phyloP scores from a whole-genome alignment of 2,113 vertebrate genomes.

The Zosterops hypoxanthus region DNA sequence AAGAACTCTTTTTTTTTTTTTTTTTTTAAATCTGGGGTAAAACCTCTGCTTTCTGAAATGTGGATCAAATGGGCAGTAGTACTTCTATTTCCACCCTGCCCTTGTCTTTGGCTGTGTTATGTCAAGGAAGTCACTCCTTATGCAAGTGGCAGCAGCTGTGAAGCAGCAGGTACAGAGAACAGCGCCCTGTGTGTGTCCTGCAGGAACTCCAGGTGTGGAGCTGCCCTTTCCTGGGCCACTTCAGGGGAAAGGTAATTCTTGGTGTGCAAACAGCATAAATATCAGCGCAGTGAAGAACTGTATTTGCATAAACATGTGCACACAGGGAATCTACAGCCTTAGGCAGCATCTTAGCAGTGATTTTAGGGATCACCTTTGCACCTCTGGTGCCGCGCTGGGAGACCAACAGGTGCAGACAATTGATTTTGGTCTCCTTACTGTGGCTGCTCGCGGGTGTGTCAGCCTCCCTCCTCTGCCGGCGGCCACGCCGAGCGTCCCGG shows the following conservation, averaged over 20 bases:
- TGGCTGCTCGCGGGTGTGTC: neutral
- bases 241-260: neutral
- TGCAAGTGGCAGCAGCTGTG: neutral
- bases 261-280: neutral
- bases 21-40: neutral
- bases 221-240: neutral
- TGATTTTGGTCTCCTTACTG: neutral
- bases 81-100: neutral
- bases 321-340: neutral
- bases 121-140: accelerated
- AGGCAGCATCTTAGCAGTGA: neutral
- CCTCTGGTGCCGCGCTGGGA: neutral
- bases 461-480: neutral
- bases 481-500: neutral
- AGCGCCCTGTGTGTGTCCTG: neutral
- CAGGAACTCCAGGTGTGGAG: neutral
- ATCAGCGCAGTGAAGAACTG: neutral
- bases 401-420: accelerated
- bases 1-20: neutral
- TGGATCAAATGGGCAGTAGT: too few species aligned
- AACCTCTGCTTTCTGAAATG: neutral
- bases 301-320: neutral
- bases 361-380: neutral
- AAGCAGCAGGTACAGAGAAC: neutral
- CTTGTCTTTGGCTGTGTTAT: neutral